phyloP scores from a whole-genome alignment of 2,888 invertebrate species.

The Agrotis puta region DNA sequence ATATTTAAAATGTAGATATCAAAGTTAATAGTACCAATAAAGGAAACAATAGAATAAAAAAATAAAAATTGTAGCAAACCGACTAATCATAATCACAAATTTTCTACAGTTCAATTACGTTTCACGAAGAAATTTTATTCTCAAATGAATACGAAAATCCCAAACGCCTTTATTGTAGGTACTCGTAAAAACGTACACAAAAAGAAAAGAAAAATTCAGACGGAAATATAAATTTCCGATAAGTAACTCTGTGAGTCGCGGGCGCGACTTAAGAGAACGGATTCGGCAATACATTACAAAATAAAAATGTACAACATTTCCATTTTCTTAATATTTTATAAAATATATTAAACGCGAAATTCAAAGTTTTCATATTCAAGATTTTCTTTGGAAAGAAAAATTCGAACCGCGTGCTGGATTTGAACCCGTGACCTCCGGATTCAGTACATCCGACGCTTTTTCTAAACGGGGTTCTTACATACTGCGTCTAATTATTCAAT shows the following conservation, averaged over 20 bases:
- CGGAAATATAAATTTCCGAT: slow-evolving; percentile 19
- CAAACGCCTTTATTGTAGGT: not conserved
- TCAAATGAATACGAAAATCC: not conserved
- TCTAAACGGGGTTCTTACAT: too few relatives aligned
- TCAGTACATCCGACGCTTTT: too few relatives aligned
- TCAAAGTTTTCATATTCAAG: not conserved
- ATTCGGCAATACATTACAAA: not conserved
- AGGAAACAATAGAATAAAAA: too few relatives aligned
- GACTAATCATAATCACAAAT: not conserved
- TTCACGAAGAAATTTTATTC: slow-evolving; percentile 1
- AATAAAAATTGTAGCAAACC: too few relatives aligned
- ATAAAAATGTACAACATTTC: too few relatives aligned
- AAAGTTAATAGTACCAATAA: too few relatives aligned
- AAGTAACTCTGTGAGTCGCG: not conserved
- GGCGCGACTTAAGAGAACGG: not conserved
- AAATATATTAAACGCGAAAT: not conserved
- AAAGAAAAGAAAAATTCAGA: slow-evolving; percentile 19
- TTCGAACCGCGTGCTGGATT: too few relatives aligned
- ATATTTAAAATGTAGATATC: too few relatives aligned
- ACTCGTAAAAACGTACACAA: slow-evolving; percentile 11
- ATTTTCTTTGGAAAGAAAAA: too few relatives aligned
- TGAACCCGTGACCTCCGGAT: too few relatives aligned
- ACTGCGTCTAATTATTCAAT: too few relatives aligned
- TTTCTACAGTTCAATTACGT: slow-evolving; percentile 18
- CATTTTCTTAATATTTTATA: too few relatives aligned